These are phyloP conservation scores for Phyllostomus hastatus DNA, from an alignment of 2,113 vertebrate species.

Conservation along the genomic window DNA sequence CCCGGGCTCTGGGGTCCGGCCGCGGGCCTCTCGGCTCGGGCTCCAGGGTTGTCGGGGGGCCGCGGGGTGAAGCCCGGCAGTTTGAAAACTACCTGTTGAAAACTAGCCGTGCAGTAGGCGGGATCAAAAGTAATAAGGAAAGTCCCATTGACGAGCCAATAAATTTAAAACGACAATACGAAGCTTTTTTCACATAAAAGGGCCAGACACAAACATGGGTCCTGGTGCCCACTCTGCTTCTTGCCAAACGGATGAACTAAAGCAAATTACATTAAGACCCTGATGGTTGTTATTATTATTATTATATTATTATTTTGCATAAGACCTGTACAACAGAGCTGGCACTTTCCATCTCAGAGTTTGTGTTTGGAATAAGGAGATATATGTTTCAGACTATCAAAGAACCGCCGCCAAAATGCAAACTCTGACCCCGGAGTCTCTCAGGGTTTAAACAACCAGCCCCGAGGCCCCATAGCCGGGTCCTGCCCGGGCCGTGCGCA, in stretches of 20 bases:
- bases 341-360: not conserved
- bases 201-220: not conserved
- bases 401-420: not conserved
- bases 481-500: not conserved
- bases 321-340: not conserved
- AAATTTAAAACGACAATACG: not conserved
- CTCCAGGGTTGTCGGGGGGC: too few relatives aligned
- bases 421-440: not conserved
- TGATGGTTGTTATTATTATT: not conserved
- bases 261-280: not conserved
- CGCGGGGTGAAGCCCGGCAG: not conserved
- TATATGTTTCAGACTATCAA: not conserved
- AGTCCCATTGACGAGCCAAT: not conserved
- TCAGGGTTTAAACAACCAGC: not conserved
- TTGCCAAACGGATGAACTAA: not conserved
- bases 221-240: not conserved
- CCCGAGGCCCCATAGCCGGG: not conserved
- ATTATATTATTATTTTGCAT: not conserved
- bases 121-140: not conserved
- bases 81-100: not conserved
- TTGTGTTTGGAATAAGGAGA: not conserved
- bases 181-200: not conserved
- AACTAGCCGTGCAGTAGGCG: not conserved
- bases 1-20: too few relatives aligned
- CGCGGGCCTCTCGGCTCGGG: not conserved